These are phyloP conservation scores for Serranus cabrilla DNA, from an alignment of 2,797 vertebrate species.

Conservation along the genomic window DNA sequence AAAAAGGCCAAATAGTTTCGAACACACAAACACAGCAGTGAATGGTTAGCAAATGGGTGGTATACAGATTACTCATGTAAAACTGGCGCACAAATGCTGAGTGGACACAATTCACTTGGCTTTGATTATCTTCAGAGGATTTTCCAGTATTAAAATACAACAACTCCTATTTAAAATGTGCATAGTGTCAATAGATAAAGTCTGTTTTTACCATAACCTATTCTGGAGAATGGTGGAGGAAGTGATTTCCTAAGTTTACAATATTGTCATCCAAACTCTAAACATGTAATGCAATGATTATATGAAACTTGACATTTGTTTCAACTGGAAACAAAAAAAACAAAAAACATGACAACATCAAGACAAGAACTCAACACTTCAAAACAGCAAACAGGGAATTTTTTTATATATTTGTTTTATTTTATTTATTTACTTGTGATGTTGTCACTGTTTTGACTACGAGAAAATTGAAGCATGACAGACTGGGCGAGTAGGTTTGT, in stretches of 20 bases:
- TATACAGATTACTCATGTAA: constrained; percentile 50
- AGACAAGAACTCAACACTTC: constrained; percentile 20
- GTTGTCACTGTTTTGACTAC: constrained; percentile 35
- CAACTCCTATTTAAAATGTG: constrained; percentile 24
- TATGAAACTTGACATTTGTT: constrained; percentile 20
- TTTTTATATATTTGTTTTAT: constrained; percentile 16
- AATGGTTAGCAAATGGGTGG: constrained; percentile 56
- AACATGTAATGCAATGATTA: constrained; percentile 27
- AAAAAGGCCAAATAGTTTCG: constrained; percentile 51
- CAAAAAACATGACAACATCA: constrained; percentile 19
- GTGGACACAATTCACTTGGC: constrained; percentile 31
- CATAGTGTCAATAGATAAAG: constrained; percentile 10
- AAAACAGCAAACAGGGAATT: constrained; percentile 20
- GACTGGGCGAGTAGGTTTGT: constrained; percentile 7
- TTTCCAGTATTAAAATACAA: constrained; percentile 30
- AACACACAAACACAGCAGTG: constrained; percentile 55
- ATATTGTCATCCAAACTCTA: background rate
- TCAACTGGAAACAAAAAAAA: background rate
- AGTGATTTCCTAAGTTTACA: no score
- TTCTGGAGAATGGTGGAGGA: no score
- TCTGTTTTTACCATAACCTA: background rate
- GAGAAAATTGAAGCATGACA: constrained; percentile 23
- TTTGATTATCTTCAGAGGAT: constrained; percentile 24
- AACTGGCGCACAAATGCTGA: constrained; percentile 44
- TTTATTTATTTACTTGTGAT: constrained; percentile 45